Evolutionary conservation across 2,113 vertebrate genomes (phyloP), one percentile per base, ranked within the genome.

Genomic region (Dipodomys stephensi): DNA sequence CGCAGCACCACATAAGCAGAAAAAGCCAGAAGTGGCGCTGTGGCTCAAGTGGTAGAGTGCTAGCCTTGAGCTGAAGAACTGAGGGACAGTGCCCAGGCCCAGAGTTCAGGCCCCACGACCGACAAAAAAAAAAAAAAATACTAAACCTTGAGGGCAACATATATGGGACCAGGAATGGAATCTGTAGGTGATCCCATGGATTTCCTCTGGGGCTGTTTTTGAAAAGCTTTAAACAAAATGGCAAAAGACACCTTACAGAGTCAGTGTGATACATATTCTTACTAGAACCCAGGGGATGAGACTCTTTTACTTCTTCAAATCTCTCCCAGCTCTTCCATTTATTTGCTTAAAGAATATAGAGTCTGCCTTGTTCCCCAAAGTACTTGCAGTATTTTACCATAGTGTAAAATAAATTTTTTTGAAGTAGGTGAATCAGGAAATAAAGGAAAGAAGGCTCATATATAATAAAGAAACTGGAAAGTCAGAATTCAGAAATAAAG

Each of bases 311-410:
- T 64, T 90, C 9, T 44, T 87, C 53, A 74, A 80, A 62, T 85
- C 6, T 95, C 19, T 53, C 10, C 44, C 23, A 39, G 10, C 7
- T 84, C 23, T 74, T 85, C 65, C 53, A 78, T 49, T 78, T 78
- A 95, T 84, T 90, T 96, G 16, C 76, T 83, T 67, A 93, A 85
- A 96, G 15, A 89, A 49, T 62, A 53, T 64, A 67, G 82, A 67
- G 9, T 8, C 44, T 87, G 27, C 30, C 57, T 90, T 90, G 39
- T 49, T 95, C 53, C 90, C 46, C 62, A 64, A 64, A 23, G 19
- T 64, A 23, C 20, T 22, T 2, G 82, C 86, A 92, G 16, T 57
- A 78, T 85, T 84, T 78, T 6, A 25, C 78, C 19, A 62, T 32
- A 86, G 32, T 19, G 44, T n/a, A 79, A 77, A 91, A 87, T 60